These are phyloP conservation scores for Mormyrus hasselquistii DNA, from an alignment of 2,797 vertebrate genomes.

Conservation along the genomic window DNA sequence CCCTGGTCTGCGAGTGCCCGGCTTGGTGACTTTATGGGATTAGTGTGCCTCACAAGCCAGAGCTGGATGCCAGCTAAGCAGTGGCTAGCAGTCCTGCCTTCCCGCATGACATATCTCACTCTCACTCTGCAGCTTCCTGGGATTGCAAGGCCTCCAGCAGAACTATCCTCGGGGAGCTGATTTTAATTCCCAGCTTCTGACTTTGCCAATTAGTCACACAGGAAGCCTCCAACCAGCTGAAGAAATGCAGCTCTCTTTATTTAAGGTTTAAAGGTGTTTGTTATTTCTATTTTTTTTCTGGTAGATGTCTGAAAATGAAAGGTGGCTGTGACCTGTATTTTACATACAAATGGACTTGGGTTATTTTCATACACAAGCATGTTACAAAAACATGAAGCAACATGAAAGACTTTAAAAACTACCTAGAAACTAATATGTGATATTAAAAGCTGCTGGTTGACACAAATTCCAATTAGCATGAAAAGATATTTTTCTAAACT, in stretches of 20 bases:
- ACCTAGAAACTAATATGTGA: background rate
- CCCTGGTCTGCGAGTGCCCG: background rate
- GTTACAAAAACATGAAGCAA: background rate
- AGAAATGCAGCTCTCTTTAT: background rate
- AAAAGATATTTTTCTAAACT: background rate
- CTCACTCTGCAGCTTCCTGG: background rate
- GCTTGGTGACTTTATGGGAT: slow-evolving; percentile 6
- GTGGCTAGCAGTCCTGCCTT: background rate
- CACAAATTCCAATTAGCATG: background rate
- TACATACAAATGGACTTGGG: background rate
- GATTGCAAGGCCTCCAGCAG: background rate
- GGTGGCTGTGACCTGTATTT: background rate
- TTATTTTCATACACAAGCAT: background rate
- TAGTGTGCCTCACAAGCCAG: background rate
- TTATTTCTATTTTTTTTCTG: background rate
- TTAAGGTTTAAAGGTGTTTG: background rate
- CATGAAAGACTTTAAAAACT: background rate
- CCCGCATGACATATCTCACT: background rate
- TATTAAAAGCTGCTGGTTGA: background rate
- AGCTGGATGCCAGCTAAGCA: slow-evolving; percentile 3
- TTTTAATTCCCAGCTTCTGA: slow-evolving; percentile 14
- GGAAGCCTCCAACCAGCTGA: background rate
- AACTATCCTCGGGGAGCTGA: background rate
- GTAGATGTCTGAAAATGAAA: background rate
- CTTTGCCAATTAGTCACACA: slow-evolving; percentile 12